phyloP scores from a whole-genome alignment of 2,888 invertebrate genomes.

The Archips xylosteana region DNA sequence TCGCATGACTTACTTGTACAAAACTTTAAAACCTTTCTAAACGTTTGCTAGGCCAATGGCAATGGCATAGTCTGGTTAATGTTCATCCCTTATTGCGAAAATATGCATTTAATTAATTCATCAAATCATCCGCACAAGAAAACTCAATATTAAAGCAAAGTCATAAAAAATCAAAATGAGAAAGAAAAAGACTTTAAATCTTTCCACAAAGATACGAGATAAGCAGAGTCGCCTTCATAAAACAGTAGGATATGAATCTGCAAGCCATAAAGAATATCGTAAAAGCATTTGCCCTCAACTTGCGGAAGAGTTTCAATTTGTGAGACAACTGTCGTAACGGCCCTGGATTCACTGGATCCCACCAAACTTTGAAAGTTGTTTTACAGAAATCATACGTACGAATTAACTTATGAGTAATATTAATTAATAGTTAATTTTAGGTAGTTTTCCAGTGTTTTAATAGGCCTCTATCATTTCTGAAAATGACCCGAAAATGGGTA shows the following conservation, averaged over 20 bases:
- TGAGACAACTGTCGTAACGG: conserved; percentile 18
- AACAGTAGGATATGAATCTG: conserved; percentile 60
- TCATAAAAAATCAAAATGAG: conserved; percentile 62
- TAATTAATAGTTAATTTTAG: neutral
- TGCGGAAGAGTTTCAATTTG: conserved; percentile 41
- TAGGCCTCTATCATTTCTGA: conserved; percentile 1
- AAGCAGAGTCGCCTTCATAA: conserved; percentile 62
- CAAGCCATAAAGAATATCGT: conserved; percentile 64
- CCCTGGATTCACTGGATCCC: conserved; percentile 1
- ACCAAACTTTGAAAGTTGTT: neutral
- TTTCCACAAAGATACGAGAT: conserved; percentile 64
- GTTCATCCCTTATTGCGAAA: neutral
- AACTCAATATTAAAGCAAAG: conserved; percentile 59
- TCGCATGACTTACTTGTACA: neutral
- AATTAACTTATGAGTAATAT: neutral
- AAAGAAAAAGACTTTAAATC: conserved; percentile 64
- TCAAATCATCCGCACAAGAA: conserved; percentile 50
- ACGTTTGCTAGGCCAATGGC: neutral
- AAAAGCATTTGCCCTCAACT: conserved; percentile 49
- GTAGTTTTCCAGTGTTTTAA: neutral
- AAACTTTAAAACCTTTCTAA: neutral
- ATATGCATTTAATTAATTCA: conserved; percentile 30
- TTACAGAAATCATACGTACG: neutral
- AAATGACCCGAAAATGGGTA: neutral
- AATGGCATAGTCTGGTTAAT: neutral